Evolutionary conservation across 2,888 invertebrate genomes (phyloP).

Genomic region (Cecidostiba fungosa): DNA sequence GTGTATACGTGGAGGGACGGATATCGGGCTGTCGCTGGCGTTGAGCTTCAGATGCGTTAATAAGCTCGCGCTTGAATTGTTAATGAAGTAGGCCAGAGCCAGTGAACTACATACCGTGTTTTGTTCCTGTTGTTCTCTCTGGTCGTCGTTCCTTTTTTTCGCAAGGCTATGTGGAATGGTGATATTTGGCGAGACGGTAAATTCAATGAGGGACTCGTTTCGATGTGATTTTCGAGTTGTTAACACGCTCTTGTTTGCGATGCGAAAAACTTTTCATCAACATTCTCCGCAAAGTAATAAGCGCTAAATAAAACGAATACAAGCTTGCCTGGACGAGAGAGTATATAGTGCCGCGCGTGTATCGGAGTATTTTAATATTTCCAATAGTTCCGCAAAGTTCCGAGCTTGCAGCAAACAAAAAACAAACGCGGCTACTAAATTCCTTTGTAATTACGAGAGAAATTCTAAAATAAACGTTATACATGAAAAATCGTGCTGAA

Average conservation of each 20-base stretch:
- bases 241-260: not conserved
- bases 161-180: not conserved
- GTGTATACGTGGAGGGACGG: slow-evolving; percentile 9
- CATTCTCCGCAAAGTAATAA: not conserved
- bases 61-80: slow-evolving; percentile 53
- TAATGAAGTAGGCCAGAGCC: slow-evolving; percentile 60
- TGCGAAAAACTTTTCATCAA: not conserved
- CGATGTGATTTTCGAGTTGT: not conserved
- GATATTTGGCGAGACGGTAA: not conserved
- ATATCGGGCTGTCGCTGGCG: slow-evolving; percentile 50
- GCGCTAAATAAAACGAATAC: not conserved
- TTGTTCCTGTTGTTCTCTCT: not conserved
- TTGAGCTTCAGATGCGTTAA: slow-evolving; percentile 31
- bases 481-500: not conserved
- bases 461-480: not conserved
- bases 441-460: slow-evolving; percentile 19
- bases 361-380: not conserved
- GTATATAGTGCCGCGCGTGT: not conserved
- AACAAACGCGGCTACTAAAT: not conserved
- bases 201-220: not conserved
- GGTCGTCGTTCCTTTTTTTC: not conserved
- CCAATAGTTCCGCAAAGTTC: slow-evolving; percentile 9
- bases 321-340: not conserved
- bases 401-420: slow-evolving; percentile 20
- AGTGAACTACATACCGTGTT: slow-evolving; percentile 54